phyloP scores from a whole-genome alignment of 2,888 invertebrate genomes.

The Exocentrus adspersus region DNA sequence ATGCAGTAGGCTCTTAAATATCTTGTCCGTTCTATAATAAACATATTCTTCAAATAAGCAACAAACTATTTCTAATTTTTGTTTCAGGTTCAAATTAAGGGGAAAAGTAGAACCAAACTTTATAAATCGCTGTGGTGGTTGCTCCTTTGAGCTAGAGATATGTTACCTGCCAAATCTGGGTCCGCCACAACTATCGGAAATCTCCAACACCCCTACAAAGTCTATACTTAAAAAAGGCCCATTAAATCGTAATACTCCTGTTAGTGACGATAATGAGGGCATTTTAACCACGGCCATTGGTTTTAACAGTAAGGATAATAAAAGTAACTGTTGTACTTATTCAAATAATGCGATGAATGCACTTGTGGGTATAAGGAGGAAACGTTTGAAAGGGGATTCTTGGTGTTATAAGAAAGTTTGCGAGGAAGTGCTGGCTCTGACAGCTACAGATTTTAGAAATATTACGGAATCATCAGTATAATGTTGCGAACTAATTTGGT shows the following conservation, averaged over 20 bases:
- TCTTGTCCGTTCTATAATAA: not conserved
- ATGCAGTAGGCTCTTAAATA: too few species aligned
- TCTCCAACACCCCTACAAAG: conserved; percentile 51
- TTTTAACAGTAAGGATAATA: conserved; percentile 22
- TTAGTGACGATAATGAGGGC: not conserved
- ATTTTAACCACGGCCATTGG: not conserved
- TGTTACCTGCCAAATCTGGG: conserved; percentile 65
- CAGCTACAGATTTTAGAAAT: conserved; percentile 57
- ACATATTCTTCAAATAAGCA: too few species aligned
- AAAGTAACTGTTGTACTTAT: conserved; percentile 1
- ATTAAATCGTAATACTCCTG: conserved; percentile 32
- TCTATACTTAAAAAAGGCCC: conserved; percentile 50
- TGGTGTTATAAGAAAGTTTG: conserved; percentile 85
- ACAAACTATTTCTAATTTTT: too few species aligned
- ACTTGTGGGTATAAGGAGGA: conserved; percentile 74
- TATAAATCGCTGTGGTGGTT: conserved; percentile 56
- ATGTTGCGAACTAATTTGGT: not conserved
- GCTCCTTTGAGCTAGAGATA: conserved; percentile 79
- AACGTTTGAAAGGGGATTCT: conserved; percentile 79
- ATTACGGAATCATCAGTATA: conserved; percentile 28
- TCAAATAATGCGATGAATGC: not conserved
- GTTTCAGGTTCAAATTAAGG: conserved; percentile 72
- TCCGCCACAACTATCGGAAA: conserved; percentile 23
- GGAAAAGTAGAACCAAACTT: conserved; percentile 69
- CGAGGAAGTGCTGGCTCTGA: conserved; percentile 74